Evolutionary conservation across 2,888 invertebrate genomes (phyloP).

Genomic region (Hedychridium roseum): DNA sequence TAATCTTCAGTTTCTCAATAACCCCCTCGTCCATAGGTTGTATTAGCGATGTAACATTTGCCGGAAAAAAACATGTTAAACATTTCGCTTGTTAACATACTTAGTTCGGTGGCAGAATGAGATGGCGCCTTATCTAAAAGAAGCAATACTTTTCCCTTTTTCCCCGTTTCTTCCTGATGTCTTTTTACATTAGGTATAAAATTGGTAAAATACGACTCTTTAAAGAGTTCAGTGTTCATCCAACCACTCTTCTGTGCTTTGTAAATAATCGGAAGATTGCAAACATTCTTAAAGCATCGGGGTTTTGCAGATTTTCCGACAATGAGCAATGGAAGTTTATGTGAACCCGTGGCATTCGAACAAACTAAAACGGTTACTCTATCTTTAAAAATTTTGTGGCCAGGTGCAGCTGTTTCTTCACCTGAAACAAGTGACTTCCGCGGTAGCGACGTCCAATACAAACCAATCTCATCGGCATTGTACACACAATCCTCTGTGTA

Average conservation of each 20-base stretch:
- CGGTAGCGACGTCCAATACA: conserved; percentile 32
- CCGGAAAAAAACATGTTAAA: conserved; percentile 26
- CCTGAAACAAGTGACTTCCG: conserved; percentile 22
- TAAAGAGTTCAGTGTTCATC: conserved; percentile 36
- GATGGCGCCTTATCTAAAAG: conserved; percentile 23
- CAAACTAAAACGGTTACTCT: conserved; percentile 41
- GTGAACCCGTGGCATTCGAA: conserved; percentile 39
- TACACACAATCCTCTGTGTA: conserved; percentile 25
- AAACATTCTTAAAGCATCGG: conserved; percentile 35
- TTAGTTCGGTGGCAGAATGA: conserved; percentile 20
- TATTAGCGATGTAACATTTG: conserved; percentile 29
- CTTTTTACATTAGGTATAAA: conserved; percentile 29
- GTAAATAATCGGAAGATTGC: conserved; percentile 24
- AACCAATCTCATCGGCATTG: conserved; percentile 36
- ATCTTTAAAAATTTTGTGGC: conserved; percentile 36
- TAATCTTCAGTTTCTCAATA: conserved; percentile 32
- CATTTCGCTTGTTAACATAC: conserved; percentile 15
- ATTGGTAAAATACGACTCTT: conserved; percentile 26
- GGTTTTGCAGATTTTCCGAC: conserved; percentile 47
- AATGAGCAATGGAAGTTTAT: conserved; percentile 41
- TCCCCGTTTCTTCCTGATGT: conserved; percentile 2
- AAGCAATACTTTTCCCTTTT: conserved; percentile 19
- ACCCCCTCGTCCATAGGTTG: conserved; percentile 39
- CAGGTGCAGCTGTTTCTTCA: conserved; percentile 30
- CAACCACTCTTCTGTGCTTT: conserved; percentile 34